Evolutionary conservation across 2,888 invertebrate species (phyloP).

Genomic region (Thecocarcelia acutangulata): DNA sequence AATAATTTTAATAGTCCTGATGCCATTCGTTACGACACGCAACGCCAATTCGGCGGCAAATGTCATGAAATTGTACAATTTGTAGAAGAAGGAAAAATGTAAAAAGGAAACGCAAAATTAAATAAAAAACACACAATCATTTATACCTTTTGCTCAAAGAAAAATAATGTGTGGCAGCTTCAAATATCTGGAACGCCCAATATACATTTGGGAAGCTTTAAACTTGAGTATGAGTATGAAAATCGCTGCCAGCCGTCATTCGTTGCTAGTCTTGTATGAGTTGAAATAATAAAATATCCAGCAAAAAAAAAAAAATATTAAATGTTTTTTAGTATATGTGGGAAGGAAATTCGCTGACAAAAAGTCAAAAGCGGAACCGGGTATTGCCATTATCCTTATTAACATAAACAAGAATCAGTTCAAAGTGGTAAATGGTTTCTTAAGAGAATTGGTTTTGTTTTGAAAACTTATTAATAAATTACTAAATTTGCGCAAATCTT

Average conservation of each 20-base stretch:
- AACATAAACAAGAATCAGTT: too few relatives aligned
- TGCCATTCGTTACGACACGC: constrained; percentile 66
- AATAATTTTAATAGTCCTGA: constrained; percentile 64
- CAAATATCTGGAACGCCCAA: background rate
- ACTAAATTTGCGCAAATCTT: too few relatives aligned
- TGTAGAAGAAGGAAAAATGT: background rate
- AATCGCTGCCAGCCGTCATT: constrained; percentile 14
- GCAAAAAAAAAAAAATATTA: too few relatives aligned
- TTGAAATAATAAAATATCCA: too few relatives aligned
- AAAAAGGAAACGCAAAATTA: background rate
- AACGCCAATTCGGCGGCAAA: constrained; percentile 66
- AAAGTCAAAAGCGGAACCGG: too few relatives aligned
- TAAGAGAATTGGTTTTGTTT: too few relatives aligned
- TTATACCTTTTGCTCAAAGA: background rate
- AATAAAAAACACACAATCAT: constrained; percentile 15
- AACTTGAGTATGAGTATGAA: constrained; percentile 2
- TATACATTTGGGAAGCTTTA: background rate
- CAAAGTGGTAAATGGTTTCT: too few relatives aligned
- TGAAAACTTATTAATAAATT: too few relatives aligned
- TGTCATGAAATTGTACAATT: constrained; percentile 61
- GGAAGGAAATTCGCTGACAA: too few relatives aligned
- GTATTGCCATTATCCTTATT: too few relatives aligned
- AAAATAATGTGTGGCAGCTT: constrained; percentile 15
- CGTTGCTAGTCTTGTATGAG: background rate
- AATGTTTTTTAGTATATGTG: too few relatives aligned